phyloP scores from a whole-genome alignment of 2,797 vertebrate species.

The Glossophaga mutica region DNA sequence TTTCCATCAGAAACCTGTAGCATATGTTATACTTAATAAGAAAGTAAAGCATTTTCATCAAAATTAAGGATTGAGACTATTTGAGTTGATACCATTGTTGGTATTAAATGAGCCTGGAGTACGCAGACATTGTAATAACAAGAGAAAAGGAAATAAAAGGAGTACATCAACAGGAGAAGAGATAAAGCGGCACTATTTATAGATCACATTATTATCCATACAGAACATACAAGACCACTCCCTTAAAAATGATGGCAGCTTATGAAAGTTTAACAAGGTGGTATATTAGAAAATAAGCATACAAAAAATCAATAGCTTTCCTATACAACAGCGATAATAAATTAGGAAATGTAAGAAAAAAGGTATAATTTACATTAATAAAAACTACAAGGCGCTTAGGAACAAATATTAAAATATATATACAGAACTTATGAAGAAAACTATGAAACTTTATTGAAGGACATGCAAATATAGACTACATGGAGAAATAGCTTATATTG shows the following conservation, averaged over 20 bases:
- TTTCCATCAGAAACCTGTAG: background rate
- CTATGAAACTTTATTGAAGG: background rate
- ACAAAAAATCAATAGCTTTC: background rate
- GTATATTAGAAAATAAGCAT: background rate
- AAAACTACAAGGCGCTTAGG: background rate
- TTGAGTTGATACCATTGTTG: background rate
- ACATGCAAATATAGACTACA: background rate
- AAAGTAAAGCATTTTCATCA: background rate
- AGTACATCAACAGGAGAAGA: background rate
- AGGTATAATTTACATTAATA: background rate
- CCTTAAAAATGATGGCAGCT: background rate
- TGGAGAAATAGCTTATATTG: background rate
- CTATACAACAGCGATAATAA: background rate
- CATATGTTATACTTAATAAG: background rate
- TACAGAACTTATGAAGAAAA: background rate
- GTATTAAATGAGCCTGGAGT: background rate
- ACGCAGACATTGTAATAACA: background rate
- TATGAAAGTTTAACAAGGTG: background rate
- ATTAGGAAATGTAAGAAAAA: background rate
- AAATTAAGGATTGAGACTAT: background rate
- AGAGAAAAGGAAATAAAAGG: background rate
- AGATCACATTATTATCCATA: background rate
- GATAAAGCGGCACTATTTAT: background rate
- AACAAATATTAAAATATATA: background rate
- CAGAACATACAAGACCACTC: background rate